These are phyloP conservation scores for Myotis davidii DNA, from an alignment of 2,113 vertebrate species.

Conservation along the genomic window DNA sequence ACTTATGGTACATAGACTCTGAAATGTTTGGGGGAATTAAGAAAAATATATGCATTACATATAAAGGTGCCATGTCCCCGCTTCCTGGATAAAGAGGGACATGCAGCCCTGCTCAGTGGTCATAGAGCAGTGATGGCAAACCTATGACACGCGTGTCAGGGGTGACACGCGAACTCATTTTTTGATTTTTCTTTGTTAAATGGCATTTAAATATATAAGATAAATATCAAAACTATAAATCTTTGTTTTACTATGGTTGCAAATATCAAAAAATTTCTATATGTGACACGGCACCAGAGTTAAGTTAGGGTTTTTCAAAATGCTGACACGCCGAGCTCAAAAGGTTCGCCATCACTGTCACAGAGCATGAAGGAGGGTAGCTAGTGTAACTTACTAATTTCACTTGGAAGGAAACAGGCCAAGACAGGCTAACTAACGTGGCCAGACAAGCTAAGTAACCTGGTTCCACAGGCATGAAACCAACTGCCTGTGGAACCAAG, in stretches of 20 bases:
- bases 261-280: too few species aligned
- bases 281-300: too few species aligned
- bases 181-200: too few species aligned
- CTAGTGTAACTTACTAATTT: neutral
- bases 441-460: neutral
- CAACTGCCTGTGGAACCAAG: neutral
- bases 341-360: too few species aligned
- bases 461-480: neutral
- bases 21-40: neutral
- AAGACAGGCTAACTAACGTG: neutral
- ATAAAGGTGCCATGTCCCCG: neutral
- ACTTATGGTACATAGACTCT: slow-evolving; percentile 16
- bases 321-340: too few species aligned
- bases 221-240: too few species aligned
- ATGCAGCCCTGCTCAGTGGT: too few species aligned
- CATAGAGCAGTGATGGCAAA: neutral
- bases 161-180: too few species aligned
- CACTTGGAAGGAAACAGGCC: neutral
- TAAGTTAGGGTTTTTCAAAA: too few species aligned
- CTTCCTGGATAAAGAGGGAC: neutral
- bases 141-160: too few species aligned
- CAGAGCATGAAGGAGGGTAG: neutral
- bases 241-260: too few species aligned
- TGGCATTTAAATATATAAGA: too few species aligned
- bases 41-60: neutral